Base-by-base conservation (phyloP, 2,797 vertebrate species). In the Peromyscus aztecus region DNA sequence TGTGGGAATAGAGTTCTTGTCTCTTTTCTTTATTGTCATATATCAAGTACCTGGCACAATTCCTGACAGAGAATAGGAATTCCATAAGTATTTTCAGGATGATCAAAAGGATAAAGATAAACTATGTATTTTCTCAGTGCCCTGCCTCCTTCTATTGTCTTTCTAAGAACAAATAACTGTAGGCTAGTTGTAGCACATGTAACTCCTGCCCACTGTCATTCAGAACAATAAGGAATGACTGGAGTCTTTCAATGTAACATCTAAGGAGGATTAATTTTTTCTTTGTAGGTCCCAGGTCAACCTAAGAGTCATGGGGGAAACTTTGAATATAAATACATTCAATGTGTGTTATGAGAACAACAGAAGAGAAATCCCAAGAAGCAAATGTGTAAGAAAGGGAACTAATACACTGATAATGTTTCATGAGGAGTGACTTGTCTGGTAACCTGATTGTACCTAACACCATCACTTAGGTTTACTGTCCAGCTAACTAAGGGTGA, bases 81-180 rank as follows among this genome's bases (percentile, higher is more conserved):
- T 97, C 49, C 37, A 46, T 59, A 96, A 89, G 75, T 83, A 89
- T 91, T 61, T 89, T 61, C 59, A 82, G 71, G 83, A 87, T 91
- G n/a, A 95, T 57, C 11, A 0, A 90, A 88, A 34, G 40, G 21
- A 63, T 77, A 78, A 78, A 4, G 37, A 93, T 91, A 52, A 59
- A 84, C 76, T 88, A 52, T 71, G 19, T 40, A 75, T 91, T 61
- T 65, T 84, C 13, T 94, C 17, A 4, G 10, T 75, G 11, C 57
- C 46, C 34, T 95, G 59, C 61, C 14, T 83, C 29, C 37, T 78
- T 40, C 52, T 91, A 24, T 69, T 82, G 82, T 91, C n/a, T 84
- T 52, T 82, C 37, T 19, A 86, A 96, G 59, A 91, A 31, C 12
- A 82, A 95, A 88, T 91, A 95, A 91, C 43, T 84, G 12, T 82